Conservation (phyloP, 2,797 vertebrate species). For the Thalassophryne amazonica region DNA sequence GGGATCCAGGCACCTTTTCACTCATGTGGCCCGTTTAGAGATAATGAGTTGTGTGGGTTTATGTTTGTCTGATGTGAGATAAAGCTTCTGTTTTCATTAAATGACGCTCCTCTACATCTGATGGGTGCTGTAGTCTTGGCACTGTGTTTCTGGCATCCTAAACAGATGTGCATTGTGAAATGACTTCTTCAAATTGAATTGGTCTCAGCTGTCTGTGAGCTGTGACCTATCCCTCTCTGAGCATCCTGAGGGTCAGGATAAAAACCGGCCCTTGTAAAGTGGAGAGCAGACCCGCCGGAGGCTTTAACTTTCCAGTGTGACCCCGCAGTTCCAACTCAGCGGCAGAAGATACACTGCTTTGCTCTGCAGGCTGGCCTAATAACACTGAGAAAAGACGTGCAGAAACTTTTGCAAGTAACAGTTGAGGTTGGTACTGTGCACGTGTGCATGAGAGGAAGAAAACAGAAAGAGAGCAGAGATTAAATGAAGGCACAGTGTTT, state of each 20-base stretch:
- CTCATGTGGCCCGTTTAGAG: constrained; percentile 67
- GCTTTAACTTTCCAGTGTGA: constrained; percentile 63
- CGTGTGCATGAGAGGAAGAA: not conserved
- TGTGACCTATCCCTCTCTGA: constrained; percentile 60
- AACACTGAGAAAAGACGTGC: not conserved
- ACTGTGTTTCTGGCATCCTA: constrained; percentile 28
- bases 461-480: not conserved
- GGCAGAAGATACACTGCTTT: constrained; percentile 56
- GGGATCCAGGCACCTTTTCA: constrained; percentile 60
- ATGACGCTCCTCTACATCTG: constrained; percentile 21
- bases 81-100: constrained; percentile 44
- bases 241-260: constrained; percentile 61
- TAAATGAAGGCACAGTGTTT: not conserved
- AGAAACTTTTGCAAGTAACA: constrained; percentile 27
- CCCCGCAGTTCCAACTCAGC: constrained; percentile 56
- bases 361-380: constrained; percentile 58
- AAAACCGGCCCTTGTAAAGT: constrained; percentile 37
- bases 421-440: not conserved
- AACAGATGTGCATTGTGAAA: constrained; percentile 29
- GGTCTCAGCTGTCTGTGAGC: constrained; percentile 53
- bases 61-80: constrained; percentile 58
- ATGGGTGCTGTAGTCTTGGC: constrained; percentile 28
- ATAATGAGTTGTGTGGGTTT: constrained; percentile 53
- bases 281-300: constrained; percentile 23
- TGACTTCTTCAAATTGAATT: constrained; percentile 38